Percentiles rank a stretch among this genome's conserved stretches.
These are phyloP conservation scores for Promerops cafer DNA, from an alignment of 2,113 vertebrate species.

Conservation along the genomic window DNA sequence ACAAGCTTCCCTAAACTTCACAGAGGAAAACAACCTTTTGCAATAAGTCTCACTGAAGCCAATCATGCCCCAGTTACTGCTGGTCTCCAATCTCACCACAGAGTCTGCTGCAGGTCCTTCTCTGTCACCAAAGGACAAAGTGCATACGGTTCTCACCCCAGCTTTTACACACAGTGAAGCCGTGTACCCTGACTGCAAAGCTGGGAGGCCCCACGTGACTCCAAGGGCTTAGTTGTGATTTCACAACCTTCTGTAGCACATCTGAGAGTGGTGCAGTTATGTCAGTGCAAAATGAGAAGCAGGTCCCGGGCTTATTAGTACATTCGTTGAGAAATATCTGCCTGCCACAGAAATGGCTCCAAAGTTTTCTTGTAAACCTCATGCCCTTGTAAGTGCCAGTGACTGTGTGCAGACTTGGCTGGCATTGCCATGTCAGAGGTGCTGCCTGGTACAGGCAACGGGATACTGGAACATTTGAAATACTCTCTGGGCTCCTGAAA, in stretches of 20 bases:
- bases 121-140: background rate
- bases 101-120: background rate
- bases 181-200: rapidly evolving
- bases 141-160: rapidly evolving
- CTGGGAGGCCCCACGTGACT: background rate
- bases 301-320: background rate
- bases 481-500: background rate
- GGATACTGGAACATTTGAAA: background rate
- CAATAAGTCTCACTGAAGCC: background rate
- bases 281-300: background rate
- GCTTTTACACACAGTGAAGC: background rate
- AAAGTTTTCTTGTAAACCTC: background rate
- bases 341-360: background rate
- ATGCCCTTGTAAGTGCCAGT: background rate
- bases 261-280: background rate
- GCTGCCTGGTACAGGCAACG: background rate
- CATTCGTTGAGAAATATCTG: background rate
- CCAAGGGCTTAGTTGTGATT: background rate
- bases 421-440: background rate
- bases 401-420: background rate
- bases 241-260: background rate
- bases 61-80: background rate
- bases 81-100: background rate
- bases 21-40: background rate
- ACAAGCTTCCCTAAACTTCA: background rate